Conservation (phyloP, 2,113 vertebrate genomes). For the Addax nasomaculatus region DNA sequence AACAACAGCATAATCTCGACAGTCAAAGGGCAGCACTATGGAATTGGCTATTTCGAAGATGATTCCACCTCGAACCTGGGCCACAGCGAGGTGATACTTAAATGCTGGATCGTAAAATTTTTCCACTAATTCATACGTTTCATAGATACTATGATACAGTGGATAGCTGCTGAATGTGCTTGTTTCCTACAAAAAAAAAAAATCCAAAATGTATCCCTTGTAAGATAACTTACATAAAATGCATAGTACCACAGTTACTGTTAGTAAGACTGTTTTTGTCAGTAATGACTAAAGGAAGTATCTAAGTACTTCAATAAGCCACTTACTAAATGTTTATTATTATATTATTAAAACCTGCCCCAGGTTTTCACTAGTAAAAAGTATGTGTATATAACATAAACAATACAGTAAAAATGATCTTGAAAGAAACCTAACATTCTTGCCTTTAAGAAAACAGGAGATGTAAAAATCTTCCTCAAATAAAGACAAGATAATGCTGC, state of each 20-base stretch:
- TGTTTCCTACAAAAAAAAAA: constrained; percentile 79
- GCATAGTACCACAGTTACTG: not conserved
- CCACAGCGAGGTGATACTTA: constrained; percentile 87
- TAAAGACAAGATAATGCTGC: not conserved
- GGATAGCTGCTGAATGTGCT: constrained; percentile 91
- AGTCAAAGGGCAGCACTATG: constrained; percentile 88
- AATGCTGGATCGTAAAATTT: constrained; percentile 93
- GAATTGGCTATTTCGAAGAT: constrained; percentile 89
- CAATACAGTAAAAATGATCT: not conserved
- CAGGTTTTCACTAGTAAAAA: not conserved
- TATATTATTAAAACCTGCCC: not conserved
- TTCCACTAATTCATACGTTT: constrained; percentile 94
- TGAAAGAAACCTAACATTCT: not conserved
- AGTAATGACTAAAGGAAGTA: not conserved
- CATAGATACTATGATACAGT: constrained; percentile 95
- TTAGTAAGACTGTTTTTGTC: not conserved
- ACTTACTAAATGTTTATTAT: not conserved
- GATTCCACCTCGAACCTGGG: constrained; percentile 90
- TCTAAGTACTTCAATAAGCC: not conserved
- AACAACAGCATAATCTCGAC: constrained; percentile 86
- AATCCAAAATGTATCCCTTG: constrained; percentile 11
- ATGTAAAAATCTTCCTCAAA: not conserved
- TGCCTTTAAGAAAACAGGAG: not conserved
- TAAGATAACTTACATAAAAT: not conserved
- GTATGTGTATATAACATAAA: not conserved